Conservation (phyloP, 2,888 invertebrate species). For the Rhamnusium bicolor region DNA sequence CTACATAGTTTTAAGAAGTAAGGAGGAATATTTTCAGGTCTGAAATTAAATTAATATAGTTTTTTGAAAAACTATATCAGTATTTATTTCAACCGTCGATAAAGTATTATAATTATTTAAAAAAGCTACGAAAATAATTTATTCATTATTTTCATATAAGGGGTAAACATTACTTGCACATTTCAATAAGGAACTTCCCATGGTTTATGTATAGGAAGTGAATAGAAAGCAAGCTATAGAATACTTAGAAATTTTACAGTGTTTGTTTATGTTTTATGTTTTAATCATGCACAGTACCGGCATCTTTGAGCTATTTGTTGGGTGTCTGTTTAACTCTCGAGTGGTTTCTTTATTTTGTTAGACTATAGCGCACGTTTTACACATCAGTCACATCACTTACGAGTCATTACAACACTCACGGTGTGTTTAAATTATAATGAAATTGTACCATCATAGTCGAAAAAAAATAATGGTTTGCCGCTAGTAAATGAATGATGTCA, state of each 20-base stretch:
- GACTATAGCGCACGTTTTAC: slow-evolving; percentile 22
- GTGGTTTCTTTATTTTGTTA: slow-evolving; percentile 28
- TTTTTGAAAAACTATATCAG: no score
- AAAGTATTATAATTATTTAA: no score
- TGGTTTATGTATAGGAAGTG: slow-evolving; percentile 42
- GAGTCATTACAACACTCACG: slow-evolving; percentile 12
- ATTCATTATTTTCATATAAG: background rate
- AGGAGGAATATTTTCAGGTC: no score
- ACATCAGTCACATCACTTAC: slow-evolving; percentile 29
- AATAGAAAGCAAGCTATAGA: slow-evolving; percentile 41
- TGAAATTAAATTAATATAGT: no score
- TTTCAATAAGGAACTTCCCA: slow-evolving; percentile 37
- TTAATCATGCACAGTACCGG: slow-evolving; percentile 55
- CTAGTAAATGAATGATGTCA: background rate
- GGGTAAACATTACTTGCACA: slow-evolving; percentile 29
- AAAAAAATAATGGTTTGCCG: slow-evolving; percentile 10
- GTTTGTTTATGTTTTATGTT: slow-evolving; percentile 56
- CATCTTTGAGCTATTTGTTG: slow-evolving; percentile 50
- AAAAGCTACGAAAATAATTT: background rate
- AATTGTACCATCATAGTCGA: slow-evolving; percentile 1
- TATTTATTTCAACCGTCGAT: no score
- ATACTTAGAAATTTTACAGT: slow-evolving; percentile 50
- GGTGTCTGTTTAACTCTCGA: slow-evolving; percentile 35
- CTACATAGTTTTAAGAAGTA: no score
- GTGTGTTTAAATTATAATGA: background rate